Percentiles rank a stretch among this genome's conserved stretches.
Conservation (phyloP, 2,113 vertebrate genomes). For the Syngnathoides biaculeatus region DNA sequence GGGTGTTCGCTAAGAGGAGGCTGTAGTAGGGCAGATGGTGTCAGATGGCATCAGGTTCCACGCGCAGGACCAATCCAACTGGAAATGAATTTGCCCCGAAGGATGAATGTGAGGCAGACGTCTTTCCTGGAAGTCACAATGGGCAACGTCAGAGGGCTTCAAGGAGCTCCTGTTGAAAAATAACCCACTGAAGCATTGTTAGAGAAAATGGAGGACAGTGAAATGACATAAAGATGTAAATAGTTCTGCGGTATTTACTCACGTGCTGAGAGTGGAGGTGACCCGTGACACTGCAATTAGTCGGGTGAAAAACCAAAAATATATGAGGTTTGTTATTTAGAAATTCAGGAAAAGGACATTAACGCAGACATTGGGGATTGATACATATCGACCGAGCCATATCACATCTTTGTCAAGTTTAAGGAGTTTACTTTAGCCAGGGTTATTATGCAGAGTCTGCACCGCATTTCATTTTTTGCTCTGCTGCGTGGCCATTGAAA, state of each 20-base stretch:
- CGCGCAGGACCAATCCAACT: background rate
- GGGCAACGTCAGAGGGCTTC: background rate
- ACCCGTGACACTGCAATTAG: background rate
- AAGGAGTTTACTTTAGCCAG: too few relatives aligned
- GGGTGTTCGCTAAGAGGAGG: background rate
- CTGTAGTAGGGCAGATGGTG: background rate
- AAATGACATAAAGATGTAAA: background rate
- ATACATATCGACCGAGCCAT: too few relatives aligned
- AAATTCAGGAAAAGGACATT: background rate
- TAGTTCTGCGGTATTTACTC: background rate
- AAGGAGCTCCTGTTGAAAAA: background rate
- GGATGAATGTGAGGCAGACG: background rate
- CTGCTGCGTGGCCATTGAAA: too few relatives aligned
- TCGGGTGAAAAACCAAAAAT: background rate
- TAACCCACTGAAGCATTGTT: background rate
- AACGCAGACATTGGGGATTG: too few relatives aligned
- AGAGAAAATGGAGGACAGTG: background rate
- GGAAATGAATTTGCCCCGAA: background rate
- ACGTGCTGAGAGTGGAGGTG: background rate
- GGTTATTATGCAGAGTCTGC: too few relatives aligned
- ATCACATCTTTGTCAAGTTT: too few relatives aligned
- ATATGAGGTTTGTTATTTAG: background rate
- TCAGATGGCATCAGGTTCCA: slow-evolving; percentile 5
- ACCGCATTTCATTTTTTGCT: too few relatives aligned
- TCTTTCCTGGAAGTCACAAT: background rate